Evolutionary conservation across 35 echinoderm and acorn worm genomes (phyloP), one percentile per base, ranked within the genome.

Genomic region (Eucidaris tribuloides): DNA sequence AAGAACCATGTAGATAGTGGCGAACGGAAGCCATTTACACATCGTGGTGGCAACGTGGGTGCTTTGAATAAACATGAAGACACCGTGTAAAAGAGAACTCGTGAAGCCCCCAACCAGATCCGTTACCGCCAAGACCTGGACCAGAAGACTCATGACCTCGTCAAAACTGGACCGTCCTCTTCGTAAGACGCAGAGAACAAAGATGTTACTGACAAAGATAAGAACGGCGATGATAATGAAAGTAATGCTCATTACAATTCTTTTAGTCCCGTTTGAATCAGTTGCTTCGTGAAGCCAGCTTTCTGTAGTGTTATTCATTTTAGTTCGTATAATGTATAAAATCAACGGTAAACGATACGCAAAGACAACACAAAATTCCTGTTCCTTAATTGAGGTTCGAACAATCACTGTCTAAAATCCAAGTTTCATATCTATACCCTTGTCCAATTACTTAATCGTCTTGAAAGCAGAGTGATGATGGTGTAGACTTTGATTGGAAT

Each of bases 61-160:
- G 0, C 37, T 33, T 17, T 74, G 68, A 0, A 74, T n/a, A n/a
- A n/a, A n/a, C n/a, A n/a, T n/a, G 68, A 44, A 18, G 48, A 52
- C n/a, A n/a, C 9, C 23, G 14, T 74, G 68, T 9, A 74, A 3
- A 5, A 74, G 2, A 40, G 28, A 74, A 44, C 68, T 5, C 24
- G 7, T 9, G 5, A 74, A 6, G 3, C 68, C 68, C 9, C 68
- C 68, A 17, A 43, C 20, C 37, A 74, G 41, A 25, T 74, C 68
- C 2, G 68, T 74, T 14, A 74, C 7, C 11, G 68, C 68, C 37
- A 74, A 74, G 1, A 44, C 11, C 24, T 38, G 33, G n/a, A 74
- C 20, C 11, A 74, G 68, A 44, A 74, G 38, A 42, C 68, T 33
- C 68, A 74, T 74, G 41, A 74, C 41, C 24, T 74, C 41, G 40